Evolutionary conservation across 1,140 invertebrate species (phyloP), one percentile per base, ranked within the genome.

Genomic region (Varroa destructor): DNA sequence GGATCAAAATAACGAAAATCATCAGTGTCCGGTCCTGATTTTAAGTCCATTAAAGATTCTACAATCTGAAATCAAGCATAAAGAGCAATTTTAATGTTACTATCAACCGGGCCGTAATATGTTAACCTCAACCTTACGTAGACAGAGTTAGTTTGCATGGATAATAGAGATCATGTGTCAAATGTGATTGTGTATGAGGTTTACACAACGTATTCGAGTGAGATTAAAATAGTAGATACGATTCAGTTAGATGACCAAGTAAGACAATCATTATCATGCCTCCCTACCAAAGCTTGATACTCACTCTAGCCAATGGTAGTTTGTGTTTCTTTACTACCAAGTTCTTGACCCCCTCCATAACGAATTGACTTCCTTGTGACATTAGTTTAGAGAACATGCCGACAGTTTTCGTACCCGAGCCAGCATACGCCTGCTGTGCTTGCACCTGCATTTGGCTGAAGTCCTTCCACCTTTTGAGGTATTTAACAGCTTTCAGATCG

Each of bases 341-440:
- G 84, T 99, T 99, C 81, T 99, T 97, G 0, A 99, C 96, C 55
- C 96, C 96, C 82, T 99, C 96, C 94, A 99, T 99, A 0, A 98
- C 93, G 82, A 98, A 97, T 61, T 91, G 93, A 1, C 93, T 97
- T 43, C 93, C 93, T 80, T 97, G 93, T 5, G 88, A 91, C 77
- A 99, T 89, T 14, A 99, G 83, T 81, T 98, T 98, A 1, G 92
- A 93, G 81, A 99, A 97, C 94, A 99, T 98, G 75, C 87, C 91
- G 0, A 96, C 90, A 0, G 93, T 96, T 82, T 92, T 95, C 0
- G 93, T 95, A 37, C 92, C 93, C 57, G 90, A 92, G n/a, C 93
- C 93, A 78, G 88, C 87, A 75, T 91, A 91, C 77, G 88, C 55
- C 73, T 61, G 61, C 37, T 67, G 61, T 43, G 61, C 61, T 67